Conservation (phyloP, 2,797 vertebrate genomes). For the Rhinella marina region DNA sequence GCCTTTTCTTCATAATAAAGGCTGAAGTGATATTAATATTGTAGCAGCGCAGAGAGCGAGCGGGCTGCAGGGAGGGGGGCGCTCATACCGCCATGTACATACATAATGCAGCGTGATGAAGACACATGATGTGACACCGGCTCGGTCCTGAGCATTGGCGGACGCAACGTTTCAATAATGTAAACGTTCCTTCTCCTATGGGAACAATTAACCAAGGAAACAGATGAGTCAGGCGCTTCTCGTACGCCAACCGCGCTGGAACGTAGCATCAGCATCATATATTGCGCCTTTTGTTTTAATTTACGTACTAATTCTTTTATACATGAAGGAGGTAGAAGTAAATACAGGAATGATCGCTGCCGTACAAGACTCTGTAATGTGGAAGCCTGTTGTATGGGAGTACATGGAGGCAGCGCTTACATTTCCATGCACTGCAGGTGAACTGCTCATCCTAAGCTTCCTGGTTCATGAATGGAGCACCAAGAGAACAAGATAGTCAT, state of each 20-base stretch:
- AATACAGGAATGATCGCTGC: background rate
- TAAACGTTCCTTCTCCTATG: constrained; percentile 22
- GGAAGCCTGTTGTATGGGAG: background rate
- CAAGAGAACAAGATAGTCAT: too few species aligned
- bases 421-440: background rate
- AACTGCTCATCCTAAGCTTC: background rate
- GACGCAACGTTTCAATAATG: constrained; percentile 1
- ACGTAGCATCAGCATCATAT: background rate
- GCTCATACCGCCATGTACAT: background rate
- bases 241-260: background rate
- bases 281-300: background rate
- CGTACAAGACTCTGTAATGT: background rate
- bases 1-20: constrained; percentile 14
- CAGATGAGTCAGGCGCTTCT: background rate
- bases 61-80: background rate
- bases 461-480: too few species aligned
- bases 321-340: background rate
- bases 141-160: background rate
- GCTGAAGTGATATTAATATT: constrained; percentile 35
- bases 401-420: background rate
- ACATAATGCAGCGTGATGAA: constrained; percentile 22
- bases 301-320: constrained; percentile 25
- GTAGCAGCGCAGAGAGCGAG: background rate
- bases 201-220: constrained; percentile 31
- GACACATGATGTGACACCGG: constrained; percentile 1